Conservation (phyloP, 2,113 vertebrate genomes). For the Eubucco bourcierii region DNA sequence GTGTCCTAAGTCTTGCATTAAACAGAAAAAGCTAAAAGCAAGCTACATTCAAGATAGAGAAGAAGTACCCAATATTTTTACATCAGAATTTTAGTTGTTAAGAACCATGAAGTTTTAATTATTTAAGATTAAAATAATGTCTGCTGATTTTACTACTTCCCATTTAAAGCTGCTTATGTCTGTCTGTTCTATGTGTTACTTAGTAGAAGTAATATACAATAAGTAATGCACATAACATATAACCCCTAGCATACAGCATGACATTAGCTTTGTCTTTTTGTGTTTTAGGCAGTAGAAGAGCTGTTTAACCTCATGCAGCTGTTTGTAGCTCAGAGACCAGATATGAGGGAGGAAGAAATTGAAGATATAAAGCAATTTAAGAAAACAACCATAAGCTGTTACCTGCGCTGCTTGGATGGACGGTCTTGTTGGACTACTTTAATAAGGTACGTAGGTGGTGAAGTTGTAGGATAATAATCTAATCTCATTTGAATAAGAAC, state of each 20-base stretch:
- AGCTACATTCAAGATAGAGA: neutral
- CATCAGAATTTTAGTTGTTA: neutral
- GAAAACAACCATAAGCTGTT: conserved; percentile 99
- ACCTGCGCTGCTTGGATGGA: conserved; percentile 96
- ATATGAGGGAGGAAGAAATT: conserved; percentile 95
- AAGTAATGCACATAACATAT: neutral
- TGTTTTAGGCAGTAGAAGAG: conserved; percentile 93
- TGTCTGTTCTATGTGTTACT: neutral
- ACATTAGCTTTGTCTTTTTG: neutral
- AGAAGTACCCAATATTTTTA: neutral
- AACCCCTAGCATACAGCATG: neutral
- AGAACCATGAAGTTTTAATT: neutral
- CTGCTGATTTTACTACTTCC: neutral
- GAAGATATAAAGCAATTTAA: conserved; percentile 98
- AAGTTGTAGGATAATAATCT: neutral
- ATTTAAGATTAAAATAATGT: neutral
- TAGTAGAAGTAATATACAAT: neutral
- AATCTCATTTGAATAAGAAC: neutral
- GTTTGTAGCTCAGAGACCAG: conserved; percentile 94
- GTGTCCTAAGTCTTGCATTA: neutral
- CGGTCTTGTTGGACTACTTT: conserved; percentile 99
- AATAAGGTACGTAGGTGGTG: conserved; percentile 84
- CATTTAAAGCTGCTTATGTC: neutral
- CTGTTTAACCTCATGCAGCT: conserved; percentile 98
- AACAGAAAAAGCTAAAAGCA: neutral